Percentiles rank a stretch among this genome's conserved stretches.
Conservation (phyloP, 2,113 vertebrate genomes). For the Scytalopus superciliaris region DNA sequence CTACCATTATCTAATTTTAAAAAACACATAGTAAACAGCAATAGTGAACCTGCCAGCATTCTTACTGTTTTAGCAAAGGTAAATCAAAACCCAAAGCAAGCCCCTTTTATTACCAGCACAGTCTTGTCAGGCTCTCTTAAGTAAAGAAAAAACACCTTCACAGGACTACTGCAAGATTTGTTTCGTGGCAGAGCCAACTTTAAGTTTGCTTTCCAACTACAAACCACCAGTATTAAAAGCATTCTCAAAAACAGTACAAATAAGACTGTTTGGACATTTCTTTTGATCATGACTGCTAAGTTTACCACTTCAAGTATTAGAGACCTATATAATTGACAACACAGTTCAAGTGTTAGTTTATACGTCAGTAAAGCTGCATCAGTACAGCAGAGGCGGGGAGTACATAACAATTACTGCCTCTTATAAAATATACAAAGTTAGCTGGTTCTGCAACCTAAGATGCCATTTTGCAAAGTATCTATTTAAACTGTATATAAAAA, state of each 20-base stretch:
- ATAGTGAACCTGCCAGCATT: background rate
- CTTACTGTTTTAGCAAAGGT: background rate
- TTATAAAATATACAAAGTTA: background rate
- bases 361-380: background rate
- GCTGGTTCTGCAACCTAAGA: background rate
- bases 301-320: background rate
- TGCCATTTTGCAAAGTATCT: background rate
- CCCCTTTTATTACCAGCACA: background rate
- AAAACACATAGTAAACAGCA: constrained; percentile 3
- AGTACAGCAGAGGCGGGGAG: background rate
- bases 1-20: constrained; percentile 24
- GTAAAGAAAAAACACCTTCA: background rate
- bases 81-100: constrained; percentile 6
- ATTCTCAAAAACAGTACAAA: background rate
- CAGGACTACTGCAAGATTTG: background rate
- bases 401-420: accelerated
- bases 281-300: background rate
- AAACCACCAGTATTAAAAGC: background rate
- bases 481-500: background rate
- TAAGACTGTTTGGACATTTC: background rate
- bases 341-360: background rate
- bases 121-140: background rate
- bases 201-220: background rate
- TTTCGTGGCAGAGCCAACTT: background rate
- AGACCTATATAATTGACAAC: background rate